phyloP scores from a whole-genome alignment of 92 coral and sea anemone species.

The Bergia puertoricense region DNA sequence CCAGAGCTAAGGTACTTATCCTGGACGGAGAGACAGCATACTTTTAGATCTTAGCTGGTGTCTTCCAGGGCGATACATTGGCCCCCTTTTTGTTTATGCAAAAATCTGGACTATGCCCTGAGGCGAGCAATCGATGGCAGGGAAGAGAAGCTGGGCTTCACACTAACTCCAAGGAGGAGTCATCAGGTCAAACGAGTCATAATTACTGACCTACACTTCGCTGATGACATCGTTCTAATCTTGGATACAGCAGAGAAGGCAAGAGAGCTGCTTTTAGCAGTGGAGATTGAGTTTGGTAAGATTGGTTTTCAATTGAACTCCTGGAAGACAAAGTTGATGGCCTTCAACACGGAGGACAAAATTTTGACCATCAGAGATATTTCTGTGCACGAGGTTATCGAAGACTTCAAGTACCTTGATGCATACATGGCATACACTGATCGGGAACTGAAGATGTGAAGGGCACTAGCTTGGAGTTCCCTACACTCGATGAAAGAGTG shows the following conservation, averaged over 20 bases:
- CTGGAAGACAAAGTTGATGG: slow-evolving; percentile 9
- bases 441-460: too few relatives aligned
- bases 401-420: background rate
- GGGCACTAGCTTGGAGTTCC: too few relatives aligned
- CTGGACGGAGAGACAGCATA: background rate
- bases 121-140: background rate
- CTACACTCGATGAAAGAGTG: too few relatives aligned
- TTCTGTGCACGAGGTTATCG: background rate
- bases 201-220: background rate
- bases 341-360: background rate
- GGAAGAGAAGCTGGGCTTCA: background rate
- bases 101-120: background rate
- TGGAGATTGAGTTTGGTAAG: too few relatives aligned
- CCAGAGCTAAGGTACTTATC: background rate
- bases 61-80: background rate
- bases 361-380: background rate
- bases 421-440: too few relatives aligned
- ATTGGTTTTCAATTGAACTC: background rate
- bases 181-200: background rate
- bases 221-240: background rate
- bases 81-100: background rate
- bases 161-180: slow-evolving; percentile 9
- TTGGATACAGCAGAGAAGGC: slow-evolving; percentile 1
- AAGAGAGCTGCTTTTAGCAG: background rate
- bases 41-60: background rate